Evolutionary conservation across 1,140 invertebrate species (phyloP), one percentile per base, ranked within the genome.

Genomic region (Drosophila lacertosa): DNA sequence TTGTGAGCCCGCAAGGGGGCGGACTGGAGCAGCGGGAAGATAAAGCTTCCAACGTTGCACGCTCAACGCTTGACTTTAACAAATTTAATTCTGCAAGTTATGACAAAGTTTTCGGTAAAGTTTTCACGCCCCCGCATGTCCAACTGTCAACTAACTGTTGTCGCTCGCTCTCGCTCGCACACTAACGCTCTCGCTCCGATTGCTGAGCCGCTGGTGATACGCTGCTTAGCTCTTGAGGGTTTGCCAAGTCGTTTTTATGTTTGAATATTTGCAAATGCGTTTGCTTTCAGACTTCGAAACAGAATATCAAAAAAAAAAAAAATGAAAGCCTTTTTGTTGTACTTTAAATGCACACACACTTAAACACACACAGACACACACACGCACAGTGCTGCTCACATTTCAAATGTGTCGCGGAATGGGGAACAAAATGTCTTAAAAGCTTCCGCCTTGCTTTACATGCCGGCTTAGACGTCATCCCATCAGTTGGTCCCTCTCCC

Each of bases 101-200:
- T 82, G 78, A 82, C 64, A 82, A 82, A 82, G 74, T 82, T 82
- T 81, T 77, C 71, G 74, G 66, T 74, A 82, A 82, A 72, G 76
- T 65, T 65, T 65, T 71, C 67, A 40, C 35, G 59, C 62, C 66
- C 54, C 68, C 72, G 54, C 62, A 71, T 66, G 51, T 69, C 50
- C 68, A 54, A 74, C 69, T 81, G 78, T 82, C 78, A 82, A 59
- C 78, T 47, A 62, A 40, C 53, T 77, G 58, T 71, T 77, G 58
- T 71, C 53, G 33, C 20, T 24, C 53, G 32, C 45, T 29, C 22
- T 15, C 44, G 3, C 44, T 47, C 45, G 10, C 44, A 13, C 18
- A 3, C 44, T 35, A 32, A 2, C 37, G 29, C 0, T 7, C 9
- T 58, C 32, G 35, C 48, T 57, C 42, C 39, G 37, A 24, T 29